Evolutionary conservation across 1,140 invertebrate species (phyloP).

Genomic region (Drosophila pectinifera): DNA sequence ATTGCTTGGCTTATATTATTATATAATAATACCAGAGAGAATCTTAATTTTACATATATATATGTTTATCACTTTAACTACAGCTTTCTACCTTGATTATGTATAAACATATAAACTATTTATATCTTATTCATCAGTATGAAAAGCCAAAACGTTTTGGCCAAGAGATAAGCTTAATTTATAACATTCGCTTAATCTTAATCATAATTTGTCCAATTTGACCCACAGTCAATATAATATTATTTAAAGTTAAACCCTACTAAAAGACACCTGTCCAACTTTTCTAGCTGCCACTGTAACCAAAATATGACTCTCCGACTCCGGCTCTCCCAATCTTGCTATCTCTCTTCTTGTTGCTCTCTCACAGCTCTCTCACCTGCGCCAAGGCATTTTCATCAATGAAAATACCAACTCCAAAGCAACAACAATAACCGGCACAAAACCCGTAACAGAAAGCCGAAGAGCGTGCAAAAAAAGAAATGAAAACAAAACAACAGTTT

Average conservation of each 20-base stretch:
- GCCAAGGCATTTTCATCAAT: slow-evolving; percentile 71
- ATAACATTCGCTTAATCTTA: no score
- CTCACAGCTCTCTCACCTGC: slow-evolving; percentile 6
- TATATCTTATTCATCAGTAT: not conserved
- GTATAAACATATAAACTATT: no score
- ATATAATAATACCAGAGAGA: no score
- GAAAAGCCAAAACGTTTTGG: not conserved
- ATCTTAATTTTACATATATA: no score
- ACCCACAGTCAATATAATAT: no score
- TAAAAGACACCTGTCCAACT: not conserved
- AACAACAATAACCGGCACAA: slow-evolving; percentile 73
- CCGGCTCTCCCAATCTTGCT: not conserved
- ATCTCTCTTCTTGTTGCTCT: slow-evolving; percentile 13
- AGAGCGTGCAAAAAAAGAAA: slow-evolving; percentile 22
- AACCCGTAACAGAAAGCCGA: slow-evolving; percentile 41
- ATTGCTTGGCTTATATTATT: no score
- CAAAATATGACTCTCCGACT: not conserved
- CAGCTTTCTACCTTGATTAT: not conserved
- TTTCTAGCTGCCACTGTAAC: slow-evolving; percentile 50
- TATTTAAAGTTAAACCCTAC: not conserved
- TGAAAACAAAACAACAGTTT: slow-evolving; percentile 58
- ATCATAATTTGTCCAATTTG: no score
- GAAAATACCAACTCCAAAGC: slow-evolving; percentile 51
- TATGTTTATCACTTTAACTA: not conserved
- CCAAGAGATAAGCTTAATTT: no score